Base-by-base conservation (phyloP, 1,140 invertebrate genomes). In the Drosophila kanapiae region DNA sequence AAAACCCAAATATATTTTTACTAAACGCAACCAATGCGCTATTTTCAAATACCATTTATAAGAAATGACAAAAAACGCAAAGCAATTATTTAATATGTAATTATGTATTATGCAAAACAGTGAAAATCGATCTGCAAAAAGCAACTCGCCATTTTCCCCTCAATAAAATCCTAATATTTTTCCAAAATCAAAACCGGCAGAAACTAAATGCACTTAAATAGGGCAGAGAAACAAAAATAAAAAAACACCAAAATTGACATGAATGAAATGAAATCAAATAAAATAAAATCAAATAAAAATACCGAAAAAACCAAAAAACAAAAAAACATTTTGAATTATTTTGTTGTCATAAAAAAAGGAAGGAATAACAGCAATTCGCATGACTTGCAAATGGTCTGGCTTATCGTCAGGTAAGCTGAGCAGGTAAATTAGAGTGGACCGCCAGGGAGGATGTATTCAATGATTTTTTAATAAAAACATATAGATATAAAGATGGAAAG, bases 1-100 rank as follows among this genome's bases (percentile, higher is more conserved):
- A 80, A 86, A 86, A 78, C 80, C 85, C 75, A 88, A 90, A 88
- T 88, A 88, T 88, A 90, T 91, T 90, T 90, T 90, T 85, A 90
- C 86, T 90, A 91, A 91, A 85, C 74, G 83, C 83, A 87, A 68
- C 69, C 47, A 85, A 61, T 75, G 83, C 83, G 85, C 85, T 90
- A 90, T 90, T 91, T 90, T 90, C 75, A 90, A 79, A 91, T 80
- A 91, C 70, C 67, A 81, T 88, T 90, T 85, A 63, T 90, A 90
- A 74, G 82, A 90, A 88, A 85, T 70, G 75, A 82, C 83, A 81
- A 82, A 82, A 80, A 84, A 80, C 53, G 86, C 85, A 90, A 90
- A 90, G 85, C 82, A 90, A 90, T 90, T 88, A 88, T 88, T 88
- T 80, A 90, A 90, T 90, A 84, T 87, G 75, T 86, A 87, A 86